phyloP scores from a whole-genome alignment of 2,888 invertebrate genomes.

The Leucoma salicis region DNA sequence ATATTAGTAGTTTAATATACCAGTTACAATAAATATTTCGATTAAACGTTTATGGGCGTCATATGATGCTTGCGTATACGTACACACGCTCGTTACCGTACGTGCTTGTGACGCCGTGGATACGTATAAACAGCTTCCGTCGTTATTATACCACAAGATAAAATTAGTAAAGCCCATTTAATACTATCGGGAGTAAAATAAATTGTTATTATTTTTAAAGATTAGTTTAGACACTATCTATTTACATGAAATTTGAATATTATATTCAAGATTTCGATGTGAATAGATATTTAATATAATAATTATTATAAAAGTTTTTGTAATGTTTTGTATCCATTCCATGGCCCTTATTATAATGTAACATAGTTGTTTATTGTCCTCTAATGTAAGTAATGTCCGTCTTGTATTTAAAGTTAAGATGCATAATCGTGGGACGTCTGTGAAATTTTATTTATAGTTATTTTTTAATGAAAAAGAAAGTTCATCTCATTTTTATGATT shows the following conservation, averaged over 20 bases:
- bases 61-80: background rate
- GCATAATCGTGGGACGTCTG: constrained; percentile 35
- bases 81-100: background rate
- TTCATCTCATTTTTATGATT: background rate
- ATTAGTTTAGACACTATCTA: constrained; percentile 41
- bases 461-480: background rate
- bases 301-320: constrained; percentile 51
- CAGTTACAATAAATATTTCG: constrained; percentile 30
- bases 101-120: background rate
- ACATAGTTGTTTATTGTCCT: constrained; percentile 75
- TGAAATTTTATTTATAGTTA: constrained; percentile 8
- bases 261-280: constrained; percentile 19
- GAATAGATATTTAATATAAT: constrained; percentile 32
- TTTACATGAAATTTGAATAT: constrained; percentile 16
- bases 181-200: constrained; percentile 57
- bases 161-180: constrained; percentile 21
- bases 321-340: constrained; percentile 80
- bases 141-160: background rate
- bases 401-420: constrained; percentile 70
- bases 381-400: constrained; percentile 71
- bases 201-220: constrained; percentile 55
- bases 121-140: background rate
- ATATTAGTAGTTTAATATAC: constrained; percentile 1
- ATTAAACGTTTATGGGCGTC: constrained; percentile 23
- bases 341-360: constrained; percentile 65